Evolutionary conservation across 2,113 vertebrate species (phyloP), one percentile per base, ranked within the genome.

Genomic region (Melanotaenia duboulayi): DNA sequence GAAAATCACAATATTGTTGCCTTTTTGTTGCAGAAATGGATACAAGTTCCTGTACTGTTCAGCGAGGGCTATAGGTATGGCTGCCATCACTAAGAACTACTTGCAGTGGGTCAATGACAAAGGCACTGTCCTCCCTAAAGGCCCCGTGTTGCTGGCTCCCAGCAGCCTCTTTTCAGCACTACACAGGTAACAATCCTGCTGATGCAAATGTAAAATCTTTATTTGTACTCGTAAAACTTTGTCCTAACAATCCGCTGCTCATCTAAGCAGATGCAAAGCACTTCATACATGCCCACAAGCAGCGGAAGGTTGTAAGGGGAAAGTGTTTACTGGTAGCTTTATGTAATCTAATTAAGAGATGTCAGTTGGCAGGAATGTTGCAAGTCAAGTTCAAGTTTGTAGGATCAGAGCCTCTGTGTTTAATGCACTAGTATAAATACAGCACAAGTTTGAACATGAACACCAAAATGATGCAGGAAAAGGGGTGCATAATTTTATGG

Each of bases 31-130:
- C 71, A 99, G 98, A 89, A 99, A 98, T 0, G 97, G 97, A 50
- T 99, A 97, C 86, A 99, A 96, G 88, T 98, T 99, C 91, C 92
- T 99, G 71, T 99, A 98, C 82, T 99, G 98, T 78, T 99, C 98
- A 0, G 97, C 96, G 0, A 94, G 97, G 65, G 95, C 97, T 0
- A 97, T 99, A 0, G 97, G 97, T 77, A 95, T 97, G 96, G 95
- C 97, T 0, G 92, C 95, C 74, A 95, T 98, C 89, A 98, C 97
- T 58, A 97, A 98, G 74, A 94, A 93, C 32, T 98, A 97, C 88
- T 91, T 99, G 42, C 91, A 92, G 73, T 96, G 97, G 94, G 96
- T 98, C 75, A 97, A 92, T 7, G 96, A 99, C 50, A 87, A 88
- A 59, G 96, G 97, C 74, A 97, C 87, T 1, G 93, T 91, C 39